Evolutionary conservation across 2,888 invertebrate genomes (phyloP).

Genomic region (Pomacea canaliculata): DNA sequence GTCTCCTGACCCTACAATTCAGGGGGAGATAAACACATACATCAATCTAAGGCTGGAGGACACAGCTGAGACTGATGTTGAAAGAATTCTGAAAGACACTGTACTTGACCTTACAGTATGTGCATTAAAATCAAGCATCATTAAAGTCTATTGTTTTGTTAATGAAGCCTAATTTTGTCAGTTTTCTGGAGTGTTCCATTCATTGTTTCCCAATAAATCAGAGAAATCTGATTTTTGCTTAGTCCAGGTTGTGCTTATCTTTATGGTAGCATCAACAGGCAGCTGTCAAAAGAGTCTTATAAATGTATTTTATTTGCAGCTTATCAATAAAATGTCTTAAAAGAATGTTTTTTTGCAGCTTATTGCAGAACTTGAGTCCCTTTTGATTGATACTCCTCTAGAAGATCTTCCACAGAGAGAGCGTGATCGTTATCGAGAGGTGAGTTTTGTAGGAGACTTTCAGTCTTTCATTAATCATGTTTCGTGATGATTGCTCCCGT

Average conservation of each 20-base stretch:
- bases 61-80: slow-evolving; percentile 49
- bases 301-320: no score
- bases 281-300: no score
- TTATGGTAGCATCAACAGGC: no score
- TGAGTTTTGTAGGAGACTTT: not conserved
- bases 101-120: slow-evolving; percentile 61
- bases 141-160: no score
- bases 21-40: slow-evolving; percentile 69
- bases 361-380: slow-evolving; percentile 40
- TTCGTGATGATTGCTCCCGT: no score
- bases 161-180: no score
- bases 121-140: not conserved
- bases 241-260: no score
- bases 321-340: no score
- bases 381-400: slow-evolving; percentile 31
- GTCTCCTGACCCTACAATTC: slow-evolving; percentile 67
- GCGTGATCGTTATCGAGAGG: slow-evolving; percentile 29
- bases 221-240: no score
- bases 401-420: slow-evolving; percentile 32
- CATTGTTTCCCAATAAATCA: no score
- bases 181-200: no score
- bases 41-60: slow-evolving; percentile 66
- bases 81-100: slow-evolving; percentile 58
- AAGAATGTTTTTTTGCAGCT: slow-evolving; percentile 35
- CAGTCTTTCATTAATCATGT: no score